phyloP scores from a whole-genome alignment of 2,888 invertebrate species.

The Gasteruption jaculator region DNA sequence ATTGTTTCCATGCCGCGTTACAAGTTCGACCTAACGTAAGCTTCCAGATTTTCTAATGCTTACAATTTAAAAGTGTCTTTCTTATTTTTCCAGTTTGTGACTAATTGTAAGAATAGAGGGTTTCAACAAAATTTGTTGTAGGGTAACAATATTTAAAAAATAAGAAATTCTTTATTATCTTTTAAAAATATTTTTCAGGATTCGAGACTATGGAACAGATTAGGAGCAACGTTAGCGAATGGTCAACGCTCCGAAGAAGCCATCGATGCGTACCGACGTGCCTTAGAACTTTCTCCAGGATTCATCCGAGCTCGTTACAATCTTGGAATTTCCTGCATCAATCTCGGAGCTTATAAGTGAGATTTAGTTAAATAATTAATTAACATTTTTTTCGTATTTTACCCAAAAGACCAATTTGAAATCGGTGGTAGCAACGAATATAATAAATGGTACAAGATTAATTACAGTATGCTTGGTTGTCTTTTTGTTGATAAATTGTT shows the following conservation, averaged over 20 bases:
- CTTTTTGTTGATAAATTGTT: constrained; percentile 7
- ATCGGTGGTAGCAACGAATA: too few species aligned
- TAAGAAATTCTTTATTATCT: background rate
- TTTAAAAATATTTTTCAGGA: constrained; percentile 56
- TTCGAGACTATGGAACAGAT: constrained; percentile 92
- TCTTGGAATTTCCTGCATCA: constrained; percentile 96
- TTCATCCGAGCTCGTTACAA: constrained; percentile 97
- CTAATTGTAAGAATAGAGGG: constrained; percentile 6
- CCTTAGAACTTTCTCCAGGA: constrained; percentile 87
- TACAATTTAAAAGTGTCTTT: constrained; percentile 2
- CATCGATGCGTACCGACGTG: constrained; percentile 90
- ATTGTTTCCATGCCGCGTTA: constrained; percentile 90
- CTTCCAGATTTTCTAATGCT: constrained; percentile 20
- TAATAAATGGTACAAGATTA: too few species aligned
- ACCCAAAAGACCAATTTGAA: too few species aligned
- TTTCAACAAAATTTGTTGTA: constrained; percentile 1
- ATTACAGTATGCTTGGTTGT: too few species aligned
- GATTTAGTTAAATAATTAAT: constrained; percentile 9
- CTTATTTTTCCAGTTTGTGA: constrained; percentile 3
- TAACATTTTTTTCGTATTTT: constrained; percentile 2
- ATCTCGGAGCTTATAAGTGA: constrained; percentile 80
- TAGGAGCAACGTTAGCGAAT: constrained; percentile 96
- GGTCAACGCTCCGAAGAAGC: constrained; percentile 93
- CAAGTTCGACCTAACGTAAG: constrained; percentile 71
- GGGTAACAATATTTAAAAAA: background rate